Base-by-base conservation (phyloP, 1,140 invertebrate genomes). In the Hetaerina americana region DNA sequence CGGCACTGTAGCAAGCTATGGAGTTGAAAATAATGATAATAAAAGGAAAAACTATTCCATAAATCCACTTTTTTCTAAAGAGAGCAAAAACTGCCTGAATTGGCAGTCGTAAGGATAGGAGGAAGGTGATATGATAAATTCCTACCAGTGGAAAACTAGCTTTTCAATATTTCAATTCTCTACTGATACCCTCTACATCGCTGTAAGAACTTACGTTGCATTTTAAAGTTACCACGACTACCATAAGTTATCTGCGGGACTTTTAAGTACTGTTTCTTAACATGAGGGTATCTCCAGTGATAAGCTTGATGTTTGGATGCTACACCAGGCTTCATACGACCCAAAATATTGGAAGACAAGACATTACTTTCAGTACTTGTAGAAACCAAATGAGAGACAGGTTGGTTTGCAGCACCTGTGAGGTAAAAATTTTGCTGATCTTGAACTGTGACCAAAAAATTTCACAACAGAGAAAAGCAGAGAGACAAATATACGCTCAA, bases 181-280 rank as follows among this genome's bases (percentile, higher is more conserved):
- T 70, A 40, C 31, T 26, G 26, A 22, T 22, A 70, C 69, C 69
- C 27, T 40, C 69, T 29, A 28, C 18, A 24, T 8, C 26, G 12
- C 22, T 0, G 27, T 25, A 66, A 66, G 26, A 18, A 71, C 71
- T 72, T 72, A 72, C 71, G 71, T 49, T 72, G 27, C 0, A 31
- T 27, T 24, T 69, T 67, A 72, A 24, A 28, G 66, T 29, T 72
- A 68, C 71, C 31, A 69, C 66, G 68, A 49, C 26, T 69, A 70
- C 72, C 72, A 68, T 67, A 73, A 22, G 27, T 71, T 73, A 73
- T 70, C 27, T 57, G 70, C 70, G 72, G 72, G n/a, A 73, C 72
- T 71, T 70, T 71, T 57, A 73, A 69, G 69, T 70, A 73, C 12
- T 73, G 66, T 68, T 70, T 73, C 29, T 57, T 57, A 27, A 69